Conservation (phyloP, 2,797 vertebrate species). For the Lerista edwardsae region DNA sequence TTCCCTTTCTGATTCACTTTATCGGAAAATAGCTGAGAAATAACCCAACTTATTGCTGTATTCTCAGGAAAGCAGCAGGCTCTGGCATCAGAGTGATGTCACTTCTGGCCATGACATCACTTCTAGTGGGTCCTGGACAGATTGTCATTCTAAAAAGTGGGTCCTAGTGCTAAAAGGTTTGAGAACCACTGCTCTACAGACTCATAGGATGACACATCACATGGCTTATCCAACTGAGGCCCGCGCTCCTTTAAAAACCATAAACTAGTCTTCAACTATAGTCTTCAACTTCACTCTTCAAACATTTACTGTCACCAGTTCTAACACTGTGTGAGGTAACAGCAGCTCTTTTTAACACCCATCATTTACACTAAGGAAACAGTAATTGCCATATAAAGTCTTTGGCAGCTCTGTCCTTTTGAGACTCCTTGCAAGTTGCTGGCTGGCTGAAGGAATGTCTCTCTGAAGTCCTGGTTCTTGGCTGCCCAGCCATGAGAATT, state of each 20-base stretch:
- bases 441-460: background rate
- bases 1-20: too few relatives aligned
- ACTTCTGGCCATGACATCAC: too few relatives aligned
- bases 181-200: too few relatives aligned
- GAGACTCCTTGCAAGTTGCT: background rate
- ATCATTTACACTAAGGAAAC: background rate
- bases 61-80: too few relatives aligned
- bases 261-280: background rate
- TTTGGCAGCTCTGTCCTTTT: background rate
- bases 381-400: conserved; percentile 11
- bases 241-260: background rate
- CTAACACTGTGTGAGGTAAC: background rate
- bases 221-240: background rate
- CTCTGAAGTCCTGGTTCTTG: background rate
- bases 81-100: too few relatives aligned
- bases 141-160: too few relatives aligned
- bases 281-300: background rate
- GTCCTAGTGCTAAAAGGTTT: too few relatives aligned
- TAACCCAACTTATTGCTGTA: too few relatives aligned
- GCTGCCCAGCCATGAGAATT: background rate
- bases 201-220: background rate
- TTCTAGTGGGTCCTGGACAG: too few relatives aligned
- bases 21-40: too few relatives aligned
- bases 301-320: background rate
- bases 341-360: background rate